A percentile compares a stretch with the other conserved stretches of the same genome.
Evolutionary conservation across 1,140 invertebrate species (phyloP).

Genomic region (Sweltsa coloradensis): DNA sequence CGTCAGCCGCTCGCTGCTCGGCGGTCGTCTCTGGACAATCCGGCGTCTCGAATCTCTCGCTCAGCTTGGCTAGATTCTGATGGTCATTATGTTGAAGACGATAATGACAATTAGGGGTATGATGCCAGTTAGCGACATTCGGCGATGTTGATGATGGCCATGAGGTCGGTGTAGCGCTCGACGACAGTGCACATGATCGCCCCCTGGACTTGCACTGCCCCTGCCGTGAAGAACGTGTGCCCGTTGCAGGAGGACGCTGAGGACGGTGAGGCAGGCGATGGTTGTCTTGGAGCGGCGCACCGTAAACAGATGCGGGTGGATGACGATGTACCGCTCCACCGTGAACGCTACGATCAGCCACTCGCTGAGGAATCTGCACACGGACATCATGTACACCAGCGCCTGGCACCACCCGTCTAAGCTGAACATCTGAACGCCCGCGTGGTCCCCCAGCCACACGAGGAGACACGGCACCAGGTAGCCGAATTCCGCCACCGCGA

Average conservation of each 20-base stretch:
- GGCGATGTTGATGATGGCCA: constrained; percentile 39
- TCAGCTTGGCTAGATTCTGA: constrained; percentile 31
- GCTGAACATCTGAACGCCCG: constrained; percentile 36
- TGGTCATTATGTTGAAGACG: constrained; percentile 44
- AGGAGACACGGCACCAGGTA: constrained; percentile 36
- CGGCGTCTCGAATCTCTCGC: too few relatives aligned
- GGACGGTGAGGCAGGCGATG: constrained; percentile 29
- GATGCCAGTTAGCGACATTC: constrained; percentile 42
- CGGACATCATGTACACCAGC: constrained; percentile 40
- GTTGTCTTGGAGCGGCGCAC: constrained; percentile 41
- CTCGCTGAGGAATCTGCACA: constrained; percentile 41
- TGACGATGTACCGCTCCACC: constrained; percentile 47
- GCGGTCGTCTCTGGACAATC: too few relatives aligned
- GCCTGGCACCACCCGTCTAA: constrained; percentile 40
- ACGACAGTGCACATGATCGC: constrained; percentile 33
- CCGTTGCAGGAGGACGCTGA: constrained; percentile 36
- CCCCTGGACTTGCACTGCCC: constrained; percentile 28
- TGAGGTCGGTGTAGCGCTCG: constrained; percentile 30
- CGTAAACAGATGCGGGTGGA: constrained; percentile 48
- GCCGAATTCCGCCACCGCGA: constrained; percentile 39
- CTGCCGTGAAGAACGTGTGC: constrained; percentile 37
- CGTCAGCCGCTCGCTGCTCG: too few relatives aligned
- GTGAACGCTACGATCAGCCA: constrained; percentile 53
- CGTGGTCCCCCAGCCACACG: constrained; percentile 36
- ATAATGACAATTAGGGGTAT: constrained; percentile 39